Evolutionary conservation across 2,113 vertebrate genomes (phyloP).

Genomic region (Myotis davidii): DNA sequence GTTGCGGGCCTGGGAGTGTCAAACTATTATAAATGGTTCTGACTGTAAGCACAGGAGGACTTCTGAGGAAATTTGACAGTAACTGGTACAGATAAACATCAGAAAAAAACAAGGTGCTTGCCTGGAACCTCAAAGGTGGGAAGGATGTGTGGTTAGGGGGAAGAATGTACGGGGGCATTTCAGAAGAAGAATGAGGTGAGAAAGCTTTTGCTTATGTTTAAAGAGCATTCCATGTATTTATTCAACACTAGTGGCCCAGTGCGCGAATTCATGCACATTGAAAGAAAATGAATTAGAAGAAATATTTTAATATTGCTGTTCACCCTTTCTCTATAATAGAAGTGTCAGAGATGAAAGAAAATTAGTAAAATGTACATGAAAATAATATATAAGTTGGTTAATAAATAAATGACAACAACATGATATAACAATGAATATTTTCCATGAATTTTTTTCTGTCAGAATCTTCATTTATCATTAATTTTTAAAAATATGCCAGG

Average conservation of each 20-base stretch:
- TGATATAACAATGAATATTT: too few relatives aligned
- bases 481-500: too few relatives aligned
- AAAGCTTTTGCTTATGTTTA: neutral
- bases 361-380: too few relatives aligned
- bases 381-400: too few relatives aligned
- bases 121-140: neutral
- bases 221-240: neutral
- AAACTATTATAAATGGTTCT: neutral
- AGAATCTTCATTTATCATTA: too few relatives aligned
- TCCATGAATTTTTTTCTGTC: too few relatives aligned
- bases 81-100: neutral
- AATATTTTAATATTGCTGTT: too few relatives aligned
- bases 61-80: neutral
- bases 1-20: neutral
- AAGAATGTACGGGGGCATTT: neutral
- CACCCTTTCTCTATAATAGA: too few relatives aligned
- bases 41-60: neutral
- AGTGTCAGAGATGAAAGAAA: too few relatives aligned
- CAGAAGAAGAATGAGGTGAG: neutral
- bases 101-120: neutral
- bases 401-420: too few relatives aligned
- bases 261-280: too few relatives aligned
- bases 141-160: neutral
- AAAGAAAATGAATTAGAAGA: too few relatives aligned
- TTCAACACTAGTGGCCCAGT: neutral